Evolutionary conservation across 30 jellyfish, hydroid and myxozoan species (phyloP), one percentile per base, ranked within the genome.

Genomic region (Hydractinia echinata): DNA sequence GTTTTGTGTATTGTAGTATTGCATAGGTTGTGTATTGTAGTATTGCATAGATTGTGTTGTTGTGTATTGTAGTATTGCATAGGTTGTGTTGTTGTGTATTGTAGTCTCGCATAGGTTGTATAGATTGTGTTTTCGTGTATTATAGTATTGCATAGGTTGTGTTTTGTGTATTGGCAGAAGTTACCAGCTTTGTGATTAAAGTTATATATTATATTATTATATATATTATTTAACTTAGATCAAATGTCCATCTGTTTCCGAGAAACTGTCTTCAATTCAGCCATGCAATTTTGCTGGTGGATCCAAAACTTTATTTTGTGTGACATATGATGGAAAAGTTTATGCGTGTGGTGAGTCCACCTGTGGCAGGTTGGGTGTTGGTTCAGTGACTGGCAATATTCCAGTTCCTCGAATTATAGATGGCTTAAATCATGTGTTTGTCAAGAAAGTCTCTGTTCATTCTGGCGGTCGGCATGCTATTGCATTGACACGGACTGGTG

Each of bases 401-500:
- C 55, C 95, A 7, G 66, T 79, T 5, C 97, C 97, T 15, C 84
- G 92, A 30, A 87, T 79, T 72, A 84, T 89, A 8, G 95, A 81
- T 64, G 97, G 89, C 53, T 73, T 89, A 6, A 77, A 84, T 8
- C 55, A 83, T 5, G 74, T 72, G 14, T 64, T 84, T 14, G 92
- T 89, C 14, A 89, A 85, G 71, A 89, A 82, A 76, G 84, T 89
- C n/a, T 87, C 97, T 7, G 97, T 89, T 54, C 97, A 89, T 69
- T 84, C 97, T n/a, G 95, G 97, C 50, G 95, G 97, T 10, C 73
- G 89, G 8, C 97, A 90, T 85, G 89, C 89, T 9, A 67, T 90
- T 73, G 97, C 97, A 4, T 56, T 90, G 66, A 85, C 95, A 13
- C 64, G 87, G 44, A 87, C 80, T 13, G 97, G 97, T 60, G 66